Evolutionary conservation across 2,888 invertebrate species (phyloP).

Genomic region (Chloroclystis v-ata): DNA sequence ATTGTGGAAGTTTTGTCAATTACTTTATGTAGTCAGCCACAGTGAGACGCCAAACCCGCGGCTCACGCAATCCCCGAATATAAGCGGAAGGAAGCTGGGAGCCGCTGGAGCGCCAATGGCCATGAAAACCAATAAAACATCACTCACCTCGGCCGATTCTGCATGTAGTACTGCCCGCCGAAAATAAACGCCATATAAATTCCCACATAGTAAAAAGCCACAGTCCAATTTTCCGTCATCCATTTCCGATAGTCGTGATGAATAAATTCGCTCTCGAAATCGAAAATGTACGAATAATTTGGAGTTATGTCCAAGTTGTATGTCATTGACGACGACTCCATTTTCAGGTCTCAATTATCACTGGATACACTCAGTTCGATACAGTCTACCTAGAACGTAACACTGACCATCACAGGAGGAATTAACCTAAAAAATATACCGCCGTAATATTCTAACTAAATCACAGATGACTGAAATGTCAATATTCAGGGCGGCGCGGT

Average conservation of each 20-base stretch:
- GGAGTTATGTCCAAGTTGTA: constrained; percentile 81
- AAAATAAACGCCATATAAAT: constrained; percentile 96
- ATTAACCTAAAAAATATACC: constrained; percentile 66
- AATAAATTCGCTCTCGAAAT: constrained; percentile 96
- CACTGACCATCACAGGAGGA: constrained; percentile 69
- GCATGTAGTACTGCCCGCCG: constrained; percentile 96
- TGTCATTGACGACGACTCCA: constrained; percentile 68
- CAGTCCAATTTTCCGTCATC: constrained; percentile 98
- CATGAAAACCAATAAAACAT: constrained; percentile 1
- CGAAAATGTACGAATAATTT: constrained; percentile 96
- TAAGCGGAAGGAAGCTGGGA: constrained; percentile 2
- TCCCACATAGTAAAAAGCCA: constrained; percentile 92
- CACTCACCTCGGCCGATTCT: constrained; percentile 87
- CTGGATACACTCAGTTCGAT: constrained; percentile 41
- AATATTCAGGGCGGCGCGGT: constrained; percentile 50
- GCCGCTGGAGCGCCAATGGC: neutral
- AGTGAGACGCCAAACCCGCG: too few relatives aligned
- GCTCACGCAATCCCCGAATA: neutral
- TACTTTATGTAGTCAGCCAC: too few relatives aligned
- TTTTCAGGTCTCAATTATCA: constrained; percentile 42
- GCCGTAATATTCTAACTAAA: constrained; percentile 67
- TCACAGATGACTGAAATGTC: constrained; percentile 69
- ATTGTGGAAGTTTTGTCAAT: too few relatives aligned
- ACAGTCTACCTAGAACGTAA: constrained; percentile 37
- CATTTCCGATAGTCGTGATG: constrained; percentile 92